A percentile compares a stretch with the other conserved stretches of the same genome.
phyloP scores from a whole-genome alignment of 2,888 invertebrate species.

The Polyploca ridens region DNA sequence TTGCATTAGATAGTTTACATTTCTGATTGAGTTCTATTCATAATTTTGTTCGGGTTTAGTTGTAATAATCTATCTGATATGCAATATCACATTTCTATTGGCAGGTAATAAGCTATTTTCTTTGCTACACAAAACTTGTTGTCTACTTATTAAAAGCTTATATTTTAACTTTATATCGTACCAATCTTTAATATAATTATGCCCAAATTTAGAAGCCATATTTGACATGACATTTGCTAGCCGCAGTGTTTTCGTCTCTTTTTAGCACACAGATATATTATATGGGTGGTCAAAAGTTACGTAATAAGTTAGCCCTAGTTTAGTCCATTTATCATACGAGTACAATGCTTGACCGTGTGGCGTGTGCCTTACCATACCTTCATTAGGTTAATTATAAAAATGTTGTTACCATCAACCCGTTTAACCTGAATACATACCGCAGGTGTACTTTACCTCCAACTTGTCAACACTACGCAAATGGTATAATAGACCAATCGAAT shows the following conservation, averaged over 20 bases:
- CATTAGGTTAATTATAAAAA: background rate
- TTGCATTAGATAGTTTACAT: constrained; percentile 11
- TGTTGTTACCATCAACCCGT: background rate
- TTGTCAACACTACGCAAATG: constrained; percentile 10
- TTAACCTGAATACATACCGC: background rate
- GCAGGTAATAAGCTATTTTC: background rate
- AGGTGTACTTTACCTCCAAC: constrained; percentile 3
- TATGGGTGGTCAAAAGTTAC: too few relatives aligned
- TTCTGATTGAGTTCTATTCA: constrained; percentile 4
- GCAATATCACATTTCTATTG: background rate
- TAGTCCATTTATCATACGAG: too few relatives aligned
- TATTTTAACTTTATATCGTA: too few relatives aligned
- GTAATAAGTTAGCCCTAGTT: too few relatives aligned
- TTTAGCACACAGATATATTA: too few relatives aligned
- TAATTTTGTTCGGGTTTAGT: background rate
- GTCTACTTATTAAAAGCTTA: too few relatives aligned
- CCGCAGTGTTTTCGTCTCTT: too few relatives aligned
- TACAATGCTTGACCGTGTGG: background rate
- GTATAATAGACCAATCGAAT: constrained; percentile 1
- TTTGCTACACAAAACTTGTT: background rate
- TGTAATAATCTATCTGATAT: background rate
- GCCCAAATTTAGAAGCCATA: too few relatives aligned
- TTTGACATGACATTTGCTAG: too few relatives aligned
- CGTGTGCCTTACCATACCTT: background rate
- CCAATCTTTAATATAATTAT: too few relatives aligned